Evolutionary conservation across 2,888 invertebrate genomes (phyloP).

Genomic region (Epistrophella euchroma): DNA sequence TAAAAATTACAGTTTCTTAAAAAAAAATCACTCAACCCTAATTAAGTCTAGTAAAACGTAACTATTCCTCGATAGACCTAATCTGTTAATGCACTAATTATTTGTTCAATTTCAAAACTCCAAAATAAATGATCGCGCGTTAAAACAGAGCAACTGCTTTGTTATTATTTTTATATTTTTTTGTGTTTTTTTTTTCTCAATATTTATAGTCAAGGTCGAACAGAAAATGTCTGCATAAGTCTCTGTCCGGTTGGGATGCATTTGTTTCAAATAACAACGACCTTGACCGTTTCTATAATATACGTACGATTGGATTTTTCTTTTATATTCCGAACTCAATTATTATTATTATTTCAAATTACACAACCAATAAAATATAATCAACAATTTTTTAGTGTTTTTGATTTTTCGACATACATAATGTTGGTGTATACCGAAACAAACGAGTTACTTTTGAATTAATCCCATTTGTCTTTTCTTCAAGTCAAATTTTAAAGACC

Average conservation of each 20-base stretch:
- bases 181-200: conserved; percentile 27
- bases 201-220: conserved; percentile 65
- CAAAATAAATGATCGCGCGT: conserved; percentile 32
- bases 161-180: conserved; percentile 39
- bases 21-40: conserved; percentile 22
- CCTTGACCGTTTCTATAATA: conserved; percentile 61
- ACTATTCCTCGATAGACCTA: conserved; percentile 1
- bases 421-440: neutral
- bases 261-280: conserved; percentile 42
- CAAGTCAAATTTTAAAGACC: neutral
- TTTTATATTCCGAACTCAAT: conserved; percentile 58
- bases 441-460: conserved; percentile 54
- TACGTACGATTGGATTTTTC: conserved; percentile 36
- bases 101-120: conserved; percentile 45
- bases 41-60: neutral
- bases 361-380: conserved; percentile 35
- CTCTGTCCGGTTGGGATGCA: conserved; percentile 57
- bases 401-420: conserved; percentile 20
- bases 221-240: conserved; percentile 39
- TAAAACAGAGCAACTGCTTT: conserved; percentile 49
- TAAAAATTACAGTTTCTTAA: neutral
- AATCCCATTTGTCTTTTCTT: conserved; percentile 26
- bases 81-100: conserved; percentile 30
- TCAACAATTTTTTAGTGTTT: conserved; percentile 1
- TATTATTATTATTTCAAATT: conserved; percentile 57